Conservation (phyloP, 2,888 invertebrate genomes). For the Ephialtes manifestator region DNA sequence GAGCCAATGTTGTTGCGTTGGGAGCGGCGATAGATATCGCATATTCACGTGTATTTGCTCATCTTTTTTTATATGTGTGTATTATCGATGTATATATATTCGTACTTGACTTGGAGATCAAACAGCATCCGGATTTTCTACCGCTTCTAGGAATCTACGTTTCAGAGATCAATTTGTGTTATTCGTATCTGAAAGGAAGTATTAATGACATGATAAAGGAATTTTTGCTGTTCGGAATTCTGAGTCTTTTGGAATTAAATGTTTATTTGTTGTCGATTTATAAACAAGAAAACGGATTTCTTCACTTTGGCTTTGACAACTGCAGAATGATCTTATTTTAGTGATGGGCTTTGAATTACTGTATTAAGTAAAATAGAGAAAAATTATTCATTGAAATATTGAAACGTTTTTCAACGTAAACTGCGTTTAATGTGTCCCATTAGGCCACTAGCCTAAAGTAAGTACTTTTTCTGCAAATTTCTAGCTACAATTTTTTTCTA, state of each 20-base stretch:
- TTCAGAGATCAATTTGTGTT: neutral
- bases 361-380: too few relatives aligned
- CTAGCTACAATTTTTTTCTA: too few relatives aligned
- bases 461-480: too few relatives aligned
- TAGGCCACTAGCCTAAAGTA: too few relatives aligned
- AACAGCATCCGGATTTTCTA: neutral
- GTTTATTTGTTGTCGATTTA: neutral
- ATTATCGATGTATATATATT: neutral
- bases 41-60: neutral
- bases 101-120: neutral
- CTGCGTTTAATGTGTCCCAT: too few relatives aligned
- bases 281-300: too few relatives aligned
- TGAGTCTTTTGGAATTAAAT: neutral
- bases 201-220: neutral
- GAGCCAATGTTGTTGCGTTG: constrained; percentile 28
- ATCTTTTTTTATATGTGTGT: neutral
- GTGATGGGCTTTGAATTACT: too few relatives aligned
- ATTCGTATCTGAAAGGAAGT: neutral
- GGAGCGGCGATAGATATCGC: constrained; percentile 4
- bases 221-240: neutral
- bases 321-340: too few relatives aligned
- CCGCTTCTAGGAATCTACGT: neutral
- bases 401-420: too few relatives aligned
- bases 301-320: too few relatives aligned
- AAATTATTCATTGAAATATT: too few relatives aligned